phyloP scores from a whole-genome alignment of 2,113 vertebrate species.

The Colaptes auratus region DNA sequence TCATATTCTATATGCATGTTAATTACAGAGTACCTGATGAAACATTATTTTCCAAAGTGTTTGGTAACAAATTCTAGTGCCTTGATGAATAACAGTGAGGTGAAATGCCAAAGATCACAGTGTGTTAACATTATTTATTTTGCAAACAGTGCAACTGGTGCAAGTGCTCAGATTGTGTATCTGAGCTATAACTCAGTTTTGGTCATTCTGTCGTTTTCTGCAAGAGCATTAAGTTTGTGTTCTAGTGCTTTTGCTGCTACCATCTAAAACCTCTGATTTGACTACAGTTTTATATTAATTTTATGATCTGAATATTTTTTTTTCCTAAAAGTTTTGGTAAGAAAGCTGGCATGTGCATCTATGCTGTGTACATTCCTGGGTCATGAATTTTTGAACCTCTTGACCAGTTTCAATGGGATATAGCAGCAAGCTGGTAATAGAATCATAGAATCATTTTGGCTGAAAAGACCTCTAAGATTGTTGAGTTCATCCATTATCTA shows the following conservation, averaged over 20 bases:
- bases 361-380: rapidly evolving
- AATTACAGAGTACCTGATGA: background rate
- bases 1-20: background rate
- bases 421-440: background rate
- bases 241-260: background rate
- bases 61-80: conserved; percentile 17
- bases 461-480: too few relatives aligned
- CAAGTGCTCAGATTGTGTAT: background rate
- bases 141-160: background rate
- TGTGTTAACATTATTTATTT: background rate
- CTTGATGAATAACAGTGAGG: background rate
- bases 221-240: background rate
- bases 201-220: background rate
- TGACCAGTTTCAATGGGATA: rapidly evolving
- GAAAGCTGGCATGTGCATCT: background rate
- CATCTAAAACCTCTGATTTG: background rate
- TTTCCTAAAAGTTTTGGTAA: background rate
- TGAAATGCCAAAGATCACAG: background rate
- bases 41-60: background rate
- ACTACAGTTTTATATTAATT: background rate
- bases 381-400: background rate
- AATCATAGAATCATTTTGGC: too few relatives aligned
- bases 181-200: background rate
- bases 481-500: too few relatives aligned
- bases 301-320: background rate